Conservation (phyloP, 1,140 invertebrate genomes). For the Platorchestia sp. region DNA sequence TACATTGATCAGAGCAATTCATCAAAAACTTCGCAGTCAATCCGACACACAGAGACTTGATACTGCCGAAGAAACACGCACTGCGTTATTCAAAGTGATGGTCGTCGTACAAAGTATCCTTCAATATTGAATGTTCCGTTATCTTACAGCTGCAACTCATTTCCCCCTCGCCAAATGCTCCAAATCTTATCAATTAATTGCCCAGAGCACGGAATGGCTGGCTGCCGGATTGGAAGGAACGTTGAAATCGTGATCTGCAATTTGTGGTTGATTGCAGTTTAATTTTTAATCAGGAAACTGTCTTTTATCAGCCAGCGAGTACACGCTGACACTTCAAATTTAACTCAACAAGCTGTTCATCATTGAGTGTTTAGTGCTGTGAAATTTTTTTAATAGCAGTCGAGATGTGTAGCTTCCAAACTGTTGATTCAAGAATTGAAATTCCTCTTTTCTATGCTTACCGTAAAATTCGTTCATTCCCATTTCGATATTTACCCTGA, state of each 20-base stretch:
- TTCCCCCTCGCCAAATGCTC: too few species aligned
- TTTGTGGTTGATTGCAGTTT: background rate
- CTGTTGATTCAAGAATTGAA: too few species aligned
- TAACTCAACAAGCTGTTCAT: too few species aligned
- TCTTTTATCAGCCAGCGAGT: background rate
- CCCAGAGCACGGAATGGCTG: background rate
- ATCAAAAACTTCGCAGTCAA: background rate
- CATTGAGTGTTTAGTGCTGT: too few species aligned
- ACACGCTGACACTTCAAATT: too few species aligned
- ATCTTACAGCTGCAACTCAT: too few species aligned
- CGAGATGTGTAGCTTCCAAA: too few species aligned
- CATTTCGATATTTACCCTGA: too few species aligned
- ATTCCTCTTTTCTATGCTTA: too few species aligned
- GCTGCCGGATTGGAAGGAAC: background rate
- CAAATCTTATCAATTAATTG: background rate
- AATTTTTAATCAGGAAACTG: background rate
- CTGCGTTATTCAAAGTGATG: background rate
- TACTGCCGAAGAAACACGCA: too few species aligned
- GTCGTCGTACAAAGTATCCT: background rate
- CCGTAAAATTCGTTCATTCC: too few species aligned
- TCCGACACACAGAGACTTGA: background rate
- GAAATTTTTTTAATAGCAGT: too few species aligned
- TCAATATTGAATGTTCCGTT: background rate
- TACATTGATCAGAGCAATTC: background rate
- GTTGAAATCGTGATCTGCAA: background rate